These are phyloP conservation scores for Sitta carolinensis DNA, from an alignment of 2,797 vertebrate genomes.

Conservation along the genomic window DNA sequence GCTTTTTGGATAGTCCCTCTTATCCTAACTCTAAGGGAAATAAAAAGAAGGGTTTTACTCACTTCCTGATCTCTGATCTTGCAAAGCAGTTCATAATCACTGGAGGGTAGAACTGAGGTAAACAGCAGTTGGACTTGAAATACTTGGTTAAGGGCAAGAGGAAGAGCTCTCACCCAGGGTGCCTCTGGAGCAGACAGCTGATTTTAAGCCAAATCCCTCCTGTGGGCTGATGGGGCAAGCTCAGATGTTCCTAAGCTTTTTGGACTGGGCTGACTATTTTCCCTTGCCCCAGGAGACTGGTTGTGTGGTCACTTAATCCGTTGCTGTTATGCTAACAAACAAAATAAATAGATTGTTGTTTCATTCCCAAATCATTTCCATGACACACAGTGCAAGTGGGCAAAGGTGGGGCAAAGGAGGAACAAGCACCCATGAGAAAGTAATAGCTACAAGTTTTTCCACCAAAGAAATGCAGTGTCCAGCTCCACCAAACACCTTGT, in stretches of 20 bases:
- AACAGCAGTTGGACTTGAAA: constrained; percentile 1
- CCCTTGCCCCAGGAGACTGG: neutral
- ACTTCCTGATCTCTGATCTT: constrained; percentile 16
- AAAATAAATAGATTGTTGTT: neutral
- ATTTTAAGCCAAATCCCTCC: neutral
- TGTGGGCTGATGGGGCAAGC: neutral
- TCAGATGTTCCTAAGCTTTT: neutral
- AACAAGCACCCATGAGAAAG: neutral
- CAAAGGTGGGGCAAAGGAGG: neutral
- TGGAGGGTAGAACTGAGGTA: neutral
- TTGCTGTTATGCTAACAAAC: neutral
- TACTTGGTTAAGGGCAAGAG: neutral
- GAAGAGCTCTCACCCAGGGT: neutral
- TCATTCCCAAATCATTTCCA: neutral
- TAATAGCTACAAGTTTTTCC: neutral
- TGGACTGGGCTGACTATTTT: neutral
- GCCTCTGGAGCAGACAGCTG: neutral
- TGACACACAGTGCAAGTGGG: neutral
- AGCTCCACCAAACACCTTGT: neutral
- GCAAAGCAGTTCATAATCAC: neutral
- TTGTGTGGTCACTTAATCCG: neutral
- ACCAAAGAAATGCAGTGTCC: neutral
- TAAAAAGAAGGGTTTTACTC: neutral
- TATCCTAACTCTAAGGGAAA: neutral
- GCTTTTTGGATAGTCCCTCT: neutral